These are phyloP conservation scores for Phoebastria nigripes DNA, from an alignment of 2,797 vertebrate genomes.

Conservation along the genomic window DNA sequence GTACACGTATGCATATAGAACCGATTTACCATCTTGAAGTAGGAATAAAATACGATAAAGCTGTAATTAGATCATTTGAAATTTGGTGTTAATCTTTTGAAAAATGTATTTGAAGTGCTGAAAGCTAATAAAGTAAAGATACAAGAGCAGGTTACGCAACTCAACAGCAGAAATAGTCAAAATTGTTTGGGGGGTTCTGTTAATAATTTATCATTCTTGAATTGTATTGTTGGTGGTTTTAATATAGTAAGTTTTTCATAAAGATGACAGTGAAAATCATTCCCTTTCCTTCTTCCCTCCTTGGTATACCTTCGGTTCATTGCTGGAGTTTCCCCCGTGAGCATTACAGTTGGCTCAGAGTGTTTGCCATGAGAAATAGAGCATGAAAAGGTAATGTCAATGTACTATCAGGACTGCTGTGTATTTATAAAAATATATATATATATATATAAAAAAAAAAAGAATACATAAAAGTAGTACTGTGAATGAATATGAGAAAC, in stretches of 20 bases:
- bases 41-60: neutral
- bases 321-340: neutral
- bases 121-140: neutral
- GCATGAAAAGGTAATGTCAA: neutral
- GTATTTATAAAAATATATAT: neutral
- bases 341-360: neutral
- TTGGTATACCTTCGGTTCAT: fast-evolving
- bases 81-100: neutral
- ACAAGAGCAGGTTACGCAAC: neutral
- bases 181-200: neutral
- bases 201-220: neutral
- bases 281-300: neutral
- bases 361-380: neutral
- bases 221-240: neutral
- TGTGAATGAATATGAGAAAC: neutral
- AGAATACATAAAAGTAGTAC: neutral
- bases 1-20: fast-evolving
- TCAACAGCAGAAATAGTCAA: neutral
- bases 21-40: neutral
- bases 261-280: neutral
- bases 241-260: neutral
- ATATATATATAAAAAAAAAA: neutral
- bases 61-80: neutral
- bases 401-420: neutral
- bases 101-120: neutral